These are phyloP conservation scores for Ariolimax columbianus DNA, from an alignment of 2,888 invertebrate species.

Conservation along the genomic window DNA sequence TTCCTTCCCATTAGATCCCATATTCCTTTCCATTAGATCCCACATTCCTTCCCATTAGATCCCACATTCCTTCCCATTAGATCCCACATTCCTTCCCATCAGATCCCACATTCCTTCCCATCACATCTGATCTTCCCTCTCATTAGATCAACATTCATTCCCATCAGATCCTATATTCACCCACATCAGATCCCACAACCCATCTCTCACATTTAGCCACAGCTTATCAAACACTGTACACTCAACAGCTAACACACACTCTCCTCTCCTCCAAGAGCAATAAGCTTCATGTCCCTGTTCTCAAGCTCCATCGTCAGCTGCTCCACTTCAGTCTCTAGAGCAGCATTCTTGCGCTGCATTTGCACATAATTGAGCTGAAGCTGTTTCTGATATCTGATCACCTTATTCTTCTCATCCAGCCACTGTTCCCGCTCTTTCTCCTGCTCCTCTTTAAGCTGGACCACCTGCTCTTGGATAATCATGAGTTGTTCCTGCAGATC, in stretches of 20 bases:
- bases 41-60: too few species aligned
- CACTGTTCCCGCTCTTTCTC: constrained; percentile 88
- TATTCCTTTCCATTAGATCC: too few species aligned
- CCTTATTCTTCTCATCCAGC: constrained; percentile 91
- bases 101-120: too few species aligned
- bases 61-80: too few species aligned
- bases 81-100: too few species aligned
- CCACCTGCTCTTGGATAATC: constrained; percentile 53
- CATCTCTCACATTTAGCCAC: too few species aligned
- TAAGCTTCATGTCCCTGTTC: constrained; percentile 73
- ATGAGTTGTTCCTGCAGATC: constrained; percentile 60
- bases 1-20: too few species aligned
- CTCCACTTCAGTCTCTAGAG: constrained; percentile 86
- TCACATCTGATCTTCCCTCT: too few species aligned
- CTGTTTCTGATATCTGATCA: constrained; percentile 90
- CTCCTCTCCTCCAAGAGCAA: constrained; percentile 72
- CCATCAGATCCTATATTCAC: too few species aligned
- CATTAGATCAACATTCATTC: too few species aligned
- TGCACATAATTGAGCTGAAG: constrained; percentile 91
- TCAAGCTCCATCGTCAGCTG: constrained; percentile 81
- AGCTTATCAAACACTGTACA: not conserved
- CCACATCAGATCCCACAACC: too few species aligned
- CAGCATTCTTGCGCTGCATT: constrained; percentile 89
- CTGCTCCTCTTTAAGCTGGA: constrained; percentile 57
- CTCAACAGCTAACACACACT: constrained; percentile 71